Base-by-base conservation (phyloP, 2,113 vertebrate species). In the Dunckerocampus dactyliophorus region DNA sequence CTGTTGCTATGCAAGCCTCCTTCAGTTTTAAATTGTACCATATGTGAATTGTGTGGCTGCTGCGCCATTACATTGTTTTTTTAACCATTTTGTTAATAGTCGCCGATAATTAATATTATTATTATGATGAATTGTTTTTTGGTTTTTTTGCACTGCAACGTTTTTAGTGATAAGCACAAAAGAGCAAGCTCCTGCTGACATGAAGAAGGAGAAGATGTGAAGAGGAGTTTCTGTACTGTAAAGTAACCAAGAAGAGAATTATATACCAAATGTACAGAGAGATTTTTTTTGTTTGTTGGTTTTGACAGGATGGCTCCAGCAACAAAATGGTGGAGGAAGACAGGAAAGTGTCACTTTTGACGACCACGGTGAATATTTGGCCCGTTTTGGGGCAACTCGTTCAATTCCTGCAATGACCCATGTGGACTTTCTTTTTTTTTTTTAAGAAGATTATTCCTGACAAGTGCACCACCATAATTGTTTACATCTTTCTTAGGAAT, bases 101-200 rank as follows among this genome's bases (percentile, higher is more conserved):
- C 80, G 76, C 80, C 77, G 81, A 82, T 86, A 87, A 86, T 85
- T 88, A 88, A 89, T 82, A 85, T 85, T 54, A 81, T 75, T 59
- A 80, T 82, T 82, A 85, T 85, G 52, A 82, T 75, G 49, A 82
- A 79, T 80, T 87, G 85, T 83, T 89, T 94, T 92, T 95, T 98
- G 2, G 90, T 94, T 96, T 93, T 96, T 92, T 99, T 99, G 97
- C 97, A 99, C 97, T 99, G 96, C 94, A 88, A 95, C 54, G 93
- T 97, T 43, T 84, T 98, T 98, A 94, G 94, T 96, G 95, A 99
- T 94, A 99, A 99, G 97, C 96, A 98, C 97, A 99, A 99, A 56
- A 95, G 93, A 87, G 37, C 93, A 93, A 92, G 93, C 94, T 96
- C 94, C 94, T 95, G 92, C 89, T 94, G 93, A 98, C 92, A 94